Evolutionary conservation across 2,888 invertebrate genomes (phyloP), one percentile per base, ranked within the genome.

Genomic region (Uropetala carovei): DNA sequence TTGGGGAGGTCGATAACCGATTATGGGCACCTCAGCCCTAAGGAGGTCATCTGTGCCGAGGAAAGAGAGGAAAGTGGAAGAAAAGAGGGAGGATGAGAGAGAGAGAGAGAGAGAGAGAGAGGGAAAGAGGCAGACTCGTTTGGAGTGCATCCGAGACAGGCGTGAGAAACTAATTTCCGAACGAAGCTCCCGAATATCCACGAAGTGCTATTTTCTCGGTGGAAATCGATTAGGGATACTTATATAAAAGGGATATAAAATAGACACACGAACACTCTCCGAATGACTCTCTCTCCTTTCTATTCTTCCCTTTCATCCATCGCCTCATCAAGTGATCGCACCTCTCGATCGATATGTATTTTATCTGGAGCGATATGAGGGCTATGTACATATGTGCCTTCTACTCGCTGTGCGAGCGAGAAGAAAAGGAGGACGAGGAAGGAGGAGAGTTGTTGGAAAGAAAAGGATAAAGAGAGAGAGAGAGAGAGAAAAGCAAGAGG

Each of bases 141-240:
- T 16, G 75, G 75, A 9, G 27, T 75, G 75, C 75, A 75, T 75
- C 75, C 27, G 75, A 22, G 75, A 75, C 75, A 75, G 13, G 75
- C 75, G 75, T 75, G 75, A 27, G 75, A 75, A 75, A 75, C 75
- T 75, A 75, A 75, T 75, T 75, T 75, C 75, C 75, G 75, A 75
- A 14, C 22, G 75, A 27, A 75, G 22, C 75, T 75, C 22, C 75
- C 75, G 75, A 75, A 75, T 22, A 75, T 75, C 75, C 75, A 27
- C 27, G 75, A 75, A 75, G 75, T 27, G 75, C 22, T 27, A 75
- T 27, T 27, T 27, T 11, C 13, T 27, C 22, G 22, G 75, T 27
- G 75, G 75, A 75, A 75, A 75, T 75, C 75, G 75, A 75, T 75
- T 75, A 75, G 75, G 75, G 75, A 27, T 75, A 75, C 22, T 22